Base-by-base conservation (phyloP, 2,888 invertebrate genomes). In the Ophioninae sp. region DNA sequence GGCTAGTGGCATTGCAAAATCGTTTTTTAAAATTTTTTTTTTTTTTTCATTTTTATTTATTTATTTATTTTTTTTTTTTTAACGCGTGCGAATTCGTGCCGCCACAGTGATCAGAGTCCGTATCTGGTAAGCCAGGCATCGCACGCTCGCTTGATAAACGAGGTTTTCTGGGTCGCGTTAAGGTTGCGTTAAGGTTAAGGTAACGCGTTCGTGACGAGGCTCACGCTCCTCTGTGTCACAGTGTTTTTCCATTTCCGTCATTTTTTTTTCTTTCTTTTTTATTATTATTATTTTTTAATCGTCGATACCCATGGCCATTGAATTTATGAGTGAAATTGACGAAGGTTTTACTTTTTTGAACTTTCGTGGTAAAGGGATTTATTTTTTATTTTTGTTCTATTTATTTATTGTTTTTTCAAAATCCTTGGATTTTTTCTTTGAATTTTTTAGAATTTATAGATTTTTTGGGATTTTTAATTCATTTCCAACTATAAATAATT, bases 101-200 rank as follows among this genome's bases (percentile, higher is more conserved):
- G 61, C 64, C 68, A 78, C 59, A 79, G 85, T 72, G 85, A 83
- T 83, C 78, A 75, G 79, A 79, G 81, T 41, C 69, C 82, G 67
- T 85, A 83, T 81, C 67, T 68, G 79, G 67, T 74, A 67, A 64
- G 63, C 80, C 71, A 41, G 44, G 10, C 68, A 75, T 51, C 20
- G 76, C 71, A 20, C 75, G 85, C 86, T 83, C 83, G 86, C 85
- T 86, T 88, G 90, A 90, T 90, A 91, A 90, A 91, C 90, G 90
- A 89, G 90, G 88, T 91, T 81, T 91, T 91, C 90, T 90, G 87
- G 90, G 90, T 89, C 89, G 89, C 91, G 90, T 91, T 91, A 91
- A 88, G 90, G 90, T 90, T 30, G 30, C 30, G 30, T 30, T 30
- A 30, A 30, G 30, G 30, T 30, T 30, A 30, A 30, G 30, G 30